These are phyloP conservation scores for Lasioglossum vierecki DNA, from an alignment of 2,888 invertebrate genomes.

Conservation along the genomic window DNA sequence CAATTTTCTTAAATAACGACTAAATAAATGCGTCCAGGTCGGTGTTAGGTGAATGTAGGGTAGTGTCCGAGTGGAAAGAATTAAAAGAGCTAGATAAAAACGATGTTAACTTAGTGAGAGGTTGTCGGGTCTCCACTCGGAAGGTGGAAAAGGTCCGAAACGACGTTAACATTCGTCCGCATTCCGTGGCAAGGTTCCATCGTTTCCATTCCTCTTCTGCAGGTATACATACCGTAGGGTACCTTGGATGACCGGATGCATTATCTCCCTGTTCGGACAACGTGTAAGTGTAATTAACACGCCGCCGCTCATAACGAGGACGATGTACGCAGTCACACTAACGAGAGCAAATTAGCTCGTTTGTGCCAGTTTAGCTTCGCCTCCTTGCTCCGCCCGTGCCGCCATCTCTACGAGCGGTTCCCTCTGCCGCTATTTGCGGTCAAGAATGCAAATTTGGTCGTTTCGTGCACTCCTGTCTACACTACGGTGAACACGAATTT, in stretches of 20 bases:
- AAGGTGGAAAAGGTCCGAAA: background rate
- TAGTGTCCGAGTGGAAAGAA: background rate
- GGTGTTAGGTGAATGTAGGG: background rate
- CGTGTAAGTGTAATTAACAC: constrained; percentile 79
- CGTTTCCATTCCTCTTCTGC: constrained; percentile 56
- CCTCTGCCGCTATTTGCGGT: constrained; percentile 72
- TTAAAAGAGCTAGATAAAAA: background rate
- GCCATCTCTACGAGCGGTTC: constrained; percentile 44
- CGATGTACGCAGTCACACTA: constrained; percentile 75
- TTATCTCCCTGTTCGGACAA: constrained; percentile 77
- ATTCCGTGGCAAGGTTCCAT: constrained; percentile 30
- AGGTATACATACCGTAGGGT: constrained; percentile 52
- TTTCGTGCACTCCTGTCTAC: constrained; percentile 64
- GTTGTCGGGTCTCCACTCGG: background rate
- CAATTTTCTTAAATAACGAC: background rate
- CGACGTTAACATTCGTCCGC: constrained; percentile 43
- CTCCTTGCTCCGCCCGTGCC: constrained; percentile 67
- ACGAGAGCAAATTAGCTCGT: constrained; percentile 80
- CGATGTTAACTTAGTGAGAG: background rate
- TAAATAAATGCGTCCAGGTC: background rate
- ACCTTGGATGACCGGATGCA: constrained; percentile 73
- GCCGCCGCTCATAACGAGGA: constrained; percentile 74
- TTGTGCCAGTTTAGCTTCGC: constrained; percentile 75
- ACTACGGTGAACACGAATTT: constrained; percentile 65
- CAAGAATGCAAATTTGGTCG: constrained; percentile 78